phyloP scores from a whole-genome alignment of 1,140 invertebrate species.

The Cotesia vestalis region DNA sequence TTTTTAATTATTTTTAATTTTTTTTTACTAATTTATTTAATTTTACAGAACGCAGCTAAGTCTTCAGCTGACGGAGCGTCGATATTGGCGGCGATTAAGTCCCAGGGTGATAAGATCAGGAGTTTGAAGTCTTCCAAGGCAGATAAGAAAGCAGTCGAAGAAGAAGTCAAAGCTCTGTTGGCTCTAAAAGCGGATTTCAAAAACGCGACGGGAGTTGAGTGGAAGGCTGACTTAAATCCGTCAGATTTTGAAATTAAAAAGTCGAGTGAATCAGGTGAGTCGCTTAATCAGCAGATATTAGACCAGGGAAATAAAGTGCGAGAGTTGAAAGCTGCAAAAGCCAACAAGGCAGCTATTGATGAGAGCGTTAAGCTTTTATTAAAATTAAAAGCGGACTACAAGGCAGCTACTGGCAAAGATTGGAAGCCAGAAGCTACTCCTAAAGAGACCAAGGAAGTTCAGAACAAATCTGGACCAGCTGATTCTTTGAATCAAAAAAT shows the following conservation, averaged over 20 bases:
- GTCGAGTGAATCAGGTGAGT: conserved; percentile 14
- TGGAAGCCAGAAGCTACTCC: conserved; percentile 47
- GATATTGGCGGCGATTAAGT: conserved; percentile 44
- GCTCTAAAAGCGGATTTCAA: conserved; percentile 76
- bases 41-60: no score
- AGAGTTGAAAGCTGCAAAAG: conserved; percentile 65
- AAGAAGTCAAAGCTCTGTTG: conserved; percentile 72
- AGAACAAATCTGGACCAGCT: neutral
- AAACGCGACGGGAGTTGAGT: conserved; percentile 70
- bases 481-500: conserved; percentile 42
- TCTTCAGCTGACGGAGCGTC: neutral
- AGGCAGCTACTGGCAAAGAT: conserved; percentile 72
- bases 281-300: neutral
- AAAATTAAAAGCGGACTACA: conserved; percentile 82
- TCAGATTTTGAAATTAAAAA: conserved; percentile 14
- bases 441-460: conserved; percentile 61
- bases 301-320: conserved; percentile 50
- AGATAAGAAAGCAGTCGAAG: conserved; percentile 68
- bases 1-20: no score
- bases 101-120: conserved; percentile 76
- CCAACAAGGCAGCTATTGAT: conserved; percentile 50
- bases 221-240: conserved; percentile 64
- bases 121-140: conserved; percentile 74
- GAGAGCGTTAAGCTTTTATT: conserved; percentile 66
- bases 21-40: no score